phyloP scores from a whole-genome alignment of 2,888 invertebrate genomes.

The Dermolepida albohirtum region DNA sequence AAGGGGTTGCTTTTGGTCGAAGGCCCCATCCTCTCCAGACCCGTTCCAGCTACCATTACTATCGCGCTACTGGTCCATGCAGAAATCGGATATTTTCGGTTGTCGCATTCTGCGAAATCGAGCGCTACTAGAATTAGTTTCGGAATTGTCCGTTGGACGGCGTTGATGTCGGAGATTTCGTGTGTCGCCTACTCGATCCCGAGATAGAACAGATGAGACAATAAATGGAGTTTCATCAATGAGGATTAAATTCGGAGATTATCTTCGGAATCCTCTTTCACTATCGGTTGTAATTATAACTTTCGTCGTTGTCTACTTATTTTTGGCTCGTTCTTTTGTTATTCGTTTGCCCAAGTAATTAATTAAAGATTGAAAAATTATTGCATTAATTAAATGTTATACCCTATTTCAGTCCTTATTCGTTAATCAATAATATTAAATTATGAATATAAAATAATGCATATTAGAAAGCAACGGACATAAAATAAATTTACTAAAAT shows the following conservation, averaged over 20 bases:
- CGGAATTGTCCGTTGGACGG: slow-evolving; percentile 41
- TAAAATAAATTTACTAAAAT: too few relatives aligned
- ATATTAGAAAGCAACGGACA: too few relatives aligned
- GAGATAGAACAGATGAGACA: slow-evolving; percentile 49
- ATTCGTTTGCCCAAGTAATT: too few relatives aligned
- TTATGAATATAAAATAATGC: too few relatives aligned
- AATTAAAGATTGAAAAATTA: too few relatives aligned
- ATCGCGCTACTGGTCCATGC: background rate
- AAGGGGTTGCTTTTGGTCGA: slow-evolving; percentile 48
- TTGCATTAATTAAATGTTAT: too few relatives aligned
- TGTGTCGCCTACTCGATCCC: slow-evolving; percentile 35
- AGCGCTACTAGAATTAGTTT: slow-evolving; percentile 36
- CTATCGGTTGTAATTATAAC: slow-evolving; percentile 54
- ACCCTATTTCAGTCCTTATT: too few relatives aligned
- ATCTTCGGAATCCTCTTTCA: slow-evolving; percentile 55
- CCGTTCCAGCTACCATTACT: slow-evolving; percentile 41
- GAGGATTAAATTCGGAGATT: slow-evolving; percentile 60
- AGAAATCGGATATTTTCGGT: slow-evolving; percentile 33
- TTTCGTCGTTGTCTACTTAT: slow-evolving; percentile 47
- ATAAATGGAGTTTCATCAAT: slow-evolving; percentile 57
- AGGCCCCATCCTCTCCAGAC: background rate
- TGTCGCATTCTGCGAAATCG: slow-evolving; percentile 31
- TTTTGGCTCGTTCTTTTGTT: too few relatives aligned
- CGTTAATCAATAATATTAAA: too few relatives aligned
- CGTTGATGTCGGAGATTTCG: slow-evolving; percentile 10